Evolutionary conservation across 2,888 invertebrate species (phyloP), one percentile per base, ranked within the genome.

Genomic region (Diloba caeruleocephala): DNA sequence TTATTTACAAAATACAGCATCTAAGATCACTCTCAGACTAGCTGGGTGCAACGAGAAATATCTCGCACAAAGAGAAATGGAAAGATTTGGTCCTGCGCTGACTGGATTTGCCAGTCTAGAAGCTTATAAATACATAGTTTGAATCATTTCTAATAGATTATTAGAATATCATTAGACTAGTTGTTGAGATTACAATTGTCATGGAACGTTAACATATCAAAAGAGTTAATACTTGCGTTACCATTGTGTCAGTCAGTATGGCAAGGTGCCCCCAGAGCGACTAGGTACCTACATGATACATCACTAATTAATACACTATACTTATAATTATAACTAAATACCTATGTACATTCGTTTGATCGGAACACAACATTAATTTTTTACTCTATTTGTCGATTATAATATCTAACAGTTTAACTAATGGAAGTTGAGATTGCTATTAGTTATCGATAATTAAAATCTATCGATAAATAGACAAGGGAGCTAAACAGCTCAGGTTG

Each of bases 121-220:
- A 44, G 44, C 21, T 36, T 43, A 41, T 23, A 14, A 12, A n/a
- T 33, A 26, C 10, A 23, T 26, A 12, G 29, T 15, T 53, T 48
- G 32, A 37, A 64, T 50, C 44, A 42, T 48, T 50, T 51, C 50
- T 57, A 68, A 42, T 34, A 55, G 28, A 59, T 51, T 54, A 69
- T 36, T 37, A 55, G 25, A 57, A 10, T 68, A 63, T 70, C 59
- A 59, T 70, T 76, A 74, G 76, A 79, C 76, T 79, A 79, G 79
- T 68, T 64, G 63, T 54, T 48, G 59, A 71, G 63, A 68, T 71
- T 58, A 51, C 28, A 55, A 52, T 50, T 63, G 54, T 68, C 58
- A 65, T 58, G 62, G 58, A 73, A 74, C 60, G 41, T 55, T 67
- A 56, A 37, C 49, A 59, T 46, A 52, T 46, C 55, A 64, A 58